phyloP scores from a whole-genome alignment of 2,113 vertebrate genomes.

The Anthoscopus minutus region DNA sequence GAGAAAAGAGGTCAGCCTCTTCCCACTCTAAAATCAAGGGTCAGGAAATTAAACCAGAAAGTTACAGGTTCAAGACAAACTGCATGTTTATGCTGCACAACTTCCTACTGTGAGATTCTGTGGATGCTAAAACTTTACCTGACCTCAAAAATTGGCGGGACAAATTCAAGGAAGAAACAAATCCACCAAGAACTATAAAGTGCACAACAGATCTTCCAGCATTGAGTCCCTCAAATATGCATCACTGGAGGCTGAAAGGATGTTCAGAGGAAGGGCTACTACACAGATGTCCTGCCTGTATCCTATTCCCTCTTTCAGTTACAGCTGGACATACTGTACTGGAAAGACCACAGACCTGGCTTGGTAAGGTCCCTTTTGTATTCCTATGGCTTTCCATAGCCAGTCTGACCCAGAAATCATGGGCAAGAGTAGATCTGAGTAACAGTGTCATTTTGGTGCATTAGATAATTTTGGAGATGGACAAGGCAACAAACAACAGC shows the following conservation, averaged over 20 bases:
- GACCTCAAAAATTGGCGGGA: not conserved
- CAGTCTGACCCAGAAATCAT: not conserved
- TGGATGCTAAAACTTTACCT: not conserved
- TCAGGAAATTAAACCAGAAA: not conserved
- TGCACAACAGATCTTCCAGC: not conserved
- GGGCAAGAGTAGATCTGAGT: not conserved
- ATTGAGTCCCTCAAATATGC: not conserved
- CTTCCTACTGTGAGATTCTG: not conserved
- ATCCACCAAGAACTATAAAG: not conserved
- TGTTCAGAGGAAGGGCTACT: not conserved
- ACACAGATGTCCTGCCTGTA: not conserved
- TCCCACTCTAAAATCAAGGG: not conserved
- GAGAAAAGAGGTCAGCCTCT: not conserved
- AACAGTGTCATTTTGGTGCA: not conserved
- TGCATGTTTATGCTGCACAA: not conserved
- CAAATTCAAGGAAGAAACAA: not conserved
- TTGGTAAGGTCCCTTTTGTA: not conserved
- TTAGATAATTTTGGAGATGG: not conserved
- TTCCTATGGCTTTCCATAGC: not conserved
- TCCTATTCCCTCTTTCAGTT: not conserved
- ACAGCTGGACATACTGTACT: not conserved
- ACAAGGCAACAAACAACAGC: not conserved
- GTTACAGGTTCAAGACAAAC: not conserved
- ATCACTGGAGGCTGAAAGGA: not conserved
- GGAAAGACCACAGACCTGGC: not conserved